Evolutionary conservation across 2,888 invertebrate species (phyloP).

Genomic region (Mimachlamys varia): DNA sequence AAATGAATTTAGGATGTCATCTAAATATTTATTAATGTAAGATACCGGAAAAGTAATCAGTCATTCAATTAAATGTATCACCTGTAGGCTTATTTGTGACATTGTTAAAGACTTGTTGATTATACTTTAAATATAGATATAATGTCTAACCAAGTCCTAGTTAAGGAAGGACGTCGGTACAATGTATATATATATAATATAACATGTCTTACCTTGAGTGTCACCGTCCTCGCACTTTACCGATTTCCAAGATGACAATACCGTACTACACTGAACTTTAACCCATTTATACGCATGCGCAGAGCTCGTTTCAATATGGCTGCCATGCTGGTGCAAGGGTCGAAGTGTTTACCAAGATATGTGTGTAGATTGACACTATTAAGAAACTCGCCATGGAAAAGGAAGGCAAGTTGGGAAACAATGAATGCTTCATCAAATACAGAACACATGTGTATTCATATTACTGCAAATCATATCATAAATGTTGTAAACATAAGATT

Average conservation of each 20-base stretch:
- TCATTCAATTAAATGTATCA: too few species aligned
- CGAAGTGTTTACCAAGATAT: slow-evolving; percentile 67
- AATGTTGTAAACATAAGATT: neutral
- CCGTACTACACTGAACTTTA: slow-evolving; percentile 37
- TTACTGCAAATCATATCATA: neutral
- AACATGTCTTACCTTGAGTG: neutral
- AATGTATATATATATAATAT: neutral
- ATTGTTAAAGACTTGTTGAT: too few species aligned
- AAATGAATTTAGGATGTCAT: too few species aligned
- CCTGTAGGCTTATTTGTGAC: too few species aligned
- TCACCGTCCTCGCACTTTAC: neutral
- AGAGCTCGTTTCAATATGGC: slow-evolving; percentile 38
- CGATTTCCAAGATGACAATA: slow-evolving; percentile 14
- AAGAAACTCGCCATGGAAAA: slow-evolving; percentile 32
- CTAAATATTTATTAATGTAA: too few species aligned
- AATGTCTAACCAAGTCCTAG: neutral
- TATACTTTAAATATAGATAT: too few species aligned
- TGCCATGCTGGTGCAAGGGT: slow-evolving; percentile 44
- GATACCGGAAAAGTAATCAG: too few species aligned
- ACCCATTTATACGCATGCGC: slow-evolving; percentile 39
- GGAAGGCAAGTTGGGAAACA: slow-evolving; percentile 8
- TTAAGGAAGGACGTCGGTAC: neutral
- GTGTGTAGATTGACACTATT: slow-evolving; percentile 48
- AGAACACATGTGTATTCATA: slow-evolving; percentile 5
- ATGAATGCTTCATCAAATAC: neutral